Percentiles rank a stretch among this genome's conserved stretches.
These are phyloP conservation scores for Tetramorium alpestre DNA, from an alignment of 1,140 invertebrate species.

Conservation along the genomic window DNA sequence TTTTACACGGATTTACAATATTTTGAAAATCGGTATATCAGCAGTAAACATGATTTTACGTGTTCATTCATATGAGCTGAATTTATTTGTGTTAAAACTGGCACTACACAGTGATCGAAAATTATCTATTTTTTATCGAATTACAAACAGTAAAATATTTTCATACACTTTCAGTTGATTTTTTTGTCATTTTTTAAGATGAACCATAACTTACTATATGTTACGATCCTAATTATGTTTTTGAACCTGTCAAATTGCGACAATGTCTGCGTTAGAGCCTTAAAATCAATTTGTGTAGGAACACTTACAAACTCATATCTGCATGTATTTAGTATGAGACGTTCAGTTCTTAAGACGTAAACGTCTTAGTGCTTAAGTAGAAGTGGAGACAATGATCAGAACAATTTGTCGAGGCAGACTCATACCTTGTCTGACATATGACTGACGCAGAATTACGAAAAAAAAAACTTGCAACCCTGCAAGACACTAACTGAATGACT, in stretches of 20 bases:
- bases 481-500: constrained; percentile 80
- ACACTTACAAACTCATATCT: constrained; percentile 61
- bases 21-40: constrained; percentile 59
- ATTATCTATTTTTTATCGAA: constrained; percentile 75
- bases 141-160: constrained; percentile 71
- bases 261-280: constrained; percentile 57
- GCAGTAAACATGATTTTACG: constrained; percentile 45
- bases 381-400: constrained; percentile 71
- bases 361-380: constrained; percentile 73
- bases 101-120: constrained; percentile 35
- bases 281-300: constrained; percentile 58
- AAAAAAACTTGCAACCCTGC: constrained; percentile 68
- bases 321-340: constrained; percentile 66
- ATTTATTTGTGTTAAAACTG: constrained; percentile 64
- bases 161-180: constrained; percentile 62
- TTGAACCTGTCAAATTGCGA: constrained; percentile 64
- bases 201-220: constrained; percentile 4
- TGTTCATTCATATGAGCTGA: constrained; percentile 52
- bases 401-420: constrained; percentile 69
- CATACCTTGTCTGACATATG: constrained; percentile 78
- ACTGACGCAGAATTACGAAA: constrained; percentile 80
- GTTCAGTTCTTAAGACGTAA: constrained; percentile 68
- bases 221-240: constrained; percentile 43
- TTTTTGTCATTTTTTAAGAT: constrained; percentile 29
- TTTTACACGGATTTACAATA: constrained; percentile 47